Evolutionary conservation across 1,140 invertebrate genomes (phyloP), one percentile per base, ranked within the genome.

Genomic region (Aculops lycopersici): DNA sequence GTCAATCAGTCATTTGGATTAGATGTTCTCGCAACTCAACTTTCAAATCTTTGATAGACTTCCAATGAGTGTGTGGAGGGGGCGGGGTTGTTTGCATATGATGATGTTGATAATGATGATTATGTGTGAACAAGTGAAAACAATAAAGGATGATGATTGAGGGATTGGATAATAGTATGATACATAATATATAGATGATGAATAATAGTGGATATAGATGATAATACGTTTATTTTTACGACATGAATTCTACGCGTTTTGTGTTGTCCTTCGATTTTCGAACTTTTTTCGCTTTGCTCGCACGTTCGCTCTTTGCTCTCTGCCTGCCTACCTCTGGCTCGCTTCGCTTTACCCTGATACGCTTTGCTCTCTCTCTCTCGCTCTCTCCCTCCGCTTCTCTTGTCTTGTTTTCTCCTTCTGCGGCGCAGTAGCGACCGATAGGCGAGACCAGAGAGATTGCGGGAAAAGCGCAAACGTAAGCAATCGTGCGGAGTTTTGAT

Each of bases 281-380:
- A 14, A 14, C 35, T 35, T 16, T 35, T 16, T 16, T n/a, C 35
- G 14, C 14, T 35, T 35, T 35, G 35, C 14, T 14, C 14, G 16
- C 16, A 14, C 35, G 16, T 35, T 35, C 35, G 16, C 16, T 35
- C 35, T n/a, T 14, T 3, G 14, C 16, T 16, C 35, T 14, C 35
- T 35, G 35, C 14, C 14, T 35, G 35, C 14, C 16, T 35, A 35
- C 35, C 16, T 16, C 14, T 16, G 35, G 14, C 16, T 35, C 14
- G 14, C 35, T 14, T n/a, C 35, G 16, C 35, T 35, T 16, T 16
- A 35, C 16, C 14, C 16, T 16, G 14, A 14, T 35, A 14, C 16
- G 14, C 18, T 18, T 38, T 18, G 15, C 37, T 38, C 37, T 38
- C 37, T 38, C 37, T 19, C 37, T 38, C 37, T 38, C 37, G 14